Base-by-base conservation (phyloP, 2,113 vertebrate genomes). In the Semnornis frantzii region DNA sequence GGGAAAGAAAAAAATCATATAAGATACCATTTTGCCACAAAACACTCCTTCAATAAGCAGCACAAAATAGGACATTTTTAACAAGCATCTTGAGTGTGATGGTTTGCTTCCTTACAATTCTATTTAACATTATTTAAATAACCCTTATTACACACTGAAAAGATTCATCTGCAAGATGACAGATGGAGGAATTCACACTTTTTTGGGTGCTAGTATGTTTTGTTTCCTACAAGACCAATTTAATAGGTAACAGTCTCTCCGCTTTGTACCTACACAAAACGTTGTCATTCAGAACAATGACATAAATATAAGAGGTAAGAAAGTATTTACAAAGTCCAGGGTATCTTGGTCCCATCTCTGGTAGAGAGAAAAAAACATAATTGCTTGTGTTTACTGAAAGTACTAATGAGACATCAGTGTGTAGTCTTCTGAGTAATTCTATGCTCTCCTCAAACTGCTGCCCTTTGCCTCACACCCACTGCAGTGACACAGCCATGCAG, bases 181-280 rank as follows among this genome's bases (percentile, higher is more conserved):
- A 82, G 68, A 89, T 91, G 79, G 83, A 90, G 25, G 85, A 81
- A 85, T 78, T 93, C 62, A 89, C 69, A 55, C 27, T 50, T 89
- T 57, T 92, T 34, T 1, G 0, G 48, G 50, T 88, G 72, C 42
- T 74, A 71, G 15, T 62, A 54, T 6, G 42, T 58, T 95, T 60
- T 81, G 44, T 52, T 91, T 91, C 85, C 79, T 92, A 65, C 55
- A 75, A 68, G 48, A 54, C 17, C 65, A 27, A 80, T 39, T 65
- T 81, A 23, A 23, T 3, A 85, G 33, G 34, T 39, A 89, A 57
- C 31, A 24, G n/a, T 37, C 39, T 76, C 33, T 46, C 69, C 50
- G 15, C 28, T 17, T 16, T 34, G 21, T 39, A 73, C 34, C 69
- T 58, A 85, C 54, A 68, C 62, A 25, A 60, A 69, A n/a, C n/a